A percentile compares a stretch with the other conserved stretches of the same genome.
phyloP scores from a whole-genome alignment of 2,797 vertebrate species.

The Chelon labrosus region DNA sequence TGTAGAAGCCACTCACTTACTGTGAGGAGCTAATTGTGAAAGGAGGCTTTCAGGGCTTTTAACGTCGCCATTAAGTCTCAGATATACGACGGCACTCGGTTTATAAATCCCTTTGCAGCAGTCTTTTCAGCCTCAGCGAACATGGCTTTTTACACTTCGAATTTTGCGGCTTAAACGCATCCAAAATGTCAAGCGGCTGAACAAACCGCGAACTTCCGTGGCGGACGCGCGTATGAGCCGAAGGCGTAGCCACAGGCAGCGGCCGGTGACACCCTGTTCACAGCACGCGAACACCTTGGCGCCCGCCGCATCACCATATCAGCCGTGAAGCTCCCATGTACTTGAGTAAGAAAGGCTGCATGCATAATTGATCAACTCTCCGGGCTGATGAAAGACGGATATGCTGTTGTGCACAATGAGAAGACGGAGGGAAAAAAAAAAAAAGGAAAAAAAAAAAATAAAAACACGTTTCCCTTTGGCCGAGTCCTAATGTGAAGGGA shows the following conservation, averaged over 20 bases:
- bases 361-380: constrained; percentile 77
- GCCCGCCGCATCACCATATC: constrained; percentile 6
- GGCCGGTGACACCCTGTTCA: constrained; percentile 6
- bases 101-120: not conserved
- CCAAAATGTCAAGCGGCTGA: not conserved
- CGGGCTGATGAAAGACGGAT: constrained; percentile 69
- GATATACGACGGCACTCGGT: not conserved
- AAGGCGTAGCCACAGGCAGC: not conserved
- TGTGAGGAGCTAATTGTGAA: not conserved
- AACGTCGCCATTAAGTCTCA: constrained; percentile 8
- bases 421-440: constrained; percentile 49
- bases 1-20: not conserved
- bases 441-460: constrained; percentile 28
- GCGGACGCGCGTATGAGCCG: not conserved
- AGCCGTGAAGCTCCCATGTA: constrained; percentile 46
- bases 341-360: constrained; percentile 67
- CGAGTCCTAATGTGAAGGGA: constrained; percentile 74
- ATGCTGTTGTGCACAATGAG: constrained; percentile 61
- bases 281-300: constrained; percentile 46
- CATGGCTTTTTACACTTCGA: not conserved
- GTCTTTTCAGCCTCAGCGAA: constrained; percentile 10
- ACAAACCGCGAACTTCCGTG: not conserved
- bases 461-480: constrained; percentile 54
- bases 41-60: constrained; percentile 11
- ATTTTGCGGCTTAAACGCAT: not conserved